Percentiles rank a stretch among this genome's conserved stretches.
Evolutionary conservation across 2,797 vertebrate genomes (phyloP).

Genomic region (Spondyliosoma cantharus): DNA sequence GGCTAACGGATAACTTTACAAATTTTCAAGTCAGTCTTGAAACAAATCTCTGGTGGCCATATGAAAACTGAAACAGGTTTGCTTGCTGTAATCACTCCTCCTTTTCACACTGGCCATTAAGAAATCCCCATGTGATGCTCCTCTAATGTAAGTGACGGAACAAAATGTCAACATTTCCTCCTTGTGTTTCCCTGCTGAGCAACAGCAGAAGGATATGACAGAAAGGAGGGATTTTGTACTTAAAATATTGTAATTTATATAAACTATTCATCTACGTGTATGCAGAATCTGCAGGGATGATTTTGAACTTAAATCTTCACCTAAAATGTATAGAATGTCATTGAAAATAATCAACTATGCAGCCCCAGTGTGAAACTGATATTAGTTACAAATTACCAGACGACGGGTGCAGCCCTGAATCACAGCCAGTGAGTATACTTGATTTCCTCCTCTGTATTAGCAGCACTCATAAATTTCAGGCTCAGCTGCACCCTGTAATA

Average conservation of each 20-base stretch:
- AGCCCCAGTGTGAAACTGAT: not conserved
- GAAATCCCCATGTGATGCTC: not conserved
- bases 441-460: conserved; percentile 56
- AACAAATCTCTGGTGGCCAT: not conserved
- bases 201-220: not conserved
- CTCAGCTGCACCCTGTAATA: conserved; percentile 61
- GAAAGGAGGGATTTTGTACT: not conserved
- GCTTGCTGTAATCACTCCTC: not conserved
- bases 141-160: not conserved
- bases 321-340: not conserved
- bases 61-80: not conserved
- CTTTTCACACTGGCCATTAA: not conserved
- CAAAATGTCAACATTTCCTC: not conserved
- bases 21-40: not conserved
- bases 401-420: not conserved
- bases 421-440: conserved; percentile 26
- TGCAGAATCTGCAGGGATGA: too few relatives aligned
- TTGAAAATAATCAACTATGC: conserved; percentile 5
- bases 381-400: conserved; percentile 11
- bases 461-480: conserved; percentile 59
- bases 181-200: not conserved
- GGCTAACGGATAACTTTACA: not conserved
- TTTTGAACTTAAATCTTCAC: not conserved
- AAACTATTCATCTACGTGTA: too few relatives aligned
- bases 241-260: too few relatives aligned